Conservation (phyloP, 2,113 vertebrate genomes). For the Seriola quinqueradiata region DNA sequence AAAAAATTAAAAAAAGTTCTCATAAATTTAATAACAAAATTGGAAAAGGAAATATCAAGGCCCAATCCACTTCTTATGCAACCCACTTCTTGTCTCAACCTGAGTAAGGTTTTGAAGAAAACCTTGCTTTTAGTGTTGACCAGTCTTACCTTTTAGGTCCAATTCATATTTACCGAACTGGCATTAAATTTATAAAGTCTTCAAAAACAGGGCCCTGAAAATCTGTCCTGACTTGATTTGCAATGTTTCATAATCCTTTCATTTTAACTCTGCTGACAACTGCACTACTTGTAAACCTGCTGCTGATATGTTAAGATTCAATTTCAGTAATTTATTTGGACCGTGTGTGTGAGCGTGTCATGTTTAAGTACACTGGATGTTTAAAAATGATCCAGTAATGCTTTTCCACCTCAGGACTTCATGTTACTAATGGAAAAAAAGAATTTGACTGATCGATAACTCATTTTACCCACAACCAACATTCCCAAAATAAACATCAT, state of each 20-base stretch:
- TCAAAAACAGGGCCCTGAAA: background rate
- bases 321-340: background rate
- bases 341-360: background rate
- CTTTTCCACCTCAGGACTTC: background rate
- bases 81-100: constrained; percentile 3
- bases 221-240: background rate
- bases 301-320: constrained; percentile 5
- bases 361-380: background rate
- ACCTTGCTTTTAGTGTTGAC: background rate
- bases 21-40: background rate
- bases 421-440: constrained; percentile 13
- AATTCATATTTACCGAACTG: background rate
- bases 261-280: background rate
- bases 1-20: background rate
- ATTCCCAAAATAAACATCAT: constrained; percentile 34
- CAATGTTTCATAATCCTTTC: background rate
- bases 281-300: background rate
- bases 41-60: background rate
- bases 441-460: constrained; percentile 9
- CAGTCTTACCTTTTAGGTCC: background rate
- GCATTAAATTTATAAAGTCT: constrained; percentile 4
- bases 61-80: background rate
- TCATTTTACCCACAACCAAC: background rate
- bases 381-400: constrained; percentile 4
- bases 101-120: constrained; percentile 31